These are phyloP conservation scores for Felis catus DNA, from an alignment of 2,113 vertebrate genomes.

Conservation along the genomic window F.catus_Fca126_mat1.0 CM031415.1:174166001-174166500, in stretches of 20 bases:
- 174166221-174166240: background rate
- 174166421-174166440: slow-evolving; percentile 37
- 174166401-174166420: background rate
- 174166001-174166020: background rate
- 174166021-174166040: background rate
- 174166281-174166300: background rate
- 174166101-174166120: background rate
- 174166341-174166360: slow-evolving; percentile 34
- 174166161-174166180: background rate
- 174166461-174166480: slow-evolving; percentile 30
- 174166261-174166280: background rate
- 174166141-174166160: background rate
- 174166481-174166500: slow-evolving; percentile 58
- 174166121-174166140: background rate
- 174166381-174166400: background rate
- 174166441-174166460: background rate
- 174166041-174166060: background rate
- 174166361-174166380: slow-evolving; percentile 44
- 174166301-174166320: background rate
- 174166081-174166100: background rate
- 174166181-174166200: background rate
- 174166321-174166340: slow-evolving; percentile 19
- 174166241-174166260: background rate
- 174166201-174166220: background rate
- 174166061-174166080: background rate